phyloP scores from a whole-genome alignment of 2,888 invertebrate species.

The Tenthredo amoena region DNA sequence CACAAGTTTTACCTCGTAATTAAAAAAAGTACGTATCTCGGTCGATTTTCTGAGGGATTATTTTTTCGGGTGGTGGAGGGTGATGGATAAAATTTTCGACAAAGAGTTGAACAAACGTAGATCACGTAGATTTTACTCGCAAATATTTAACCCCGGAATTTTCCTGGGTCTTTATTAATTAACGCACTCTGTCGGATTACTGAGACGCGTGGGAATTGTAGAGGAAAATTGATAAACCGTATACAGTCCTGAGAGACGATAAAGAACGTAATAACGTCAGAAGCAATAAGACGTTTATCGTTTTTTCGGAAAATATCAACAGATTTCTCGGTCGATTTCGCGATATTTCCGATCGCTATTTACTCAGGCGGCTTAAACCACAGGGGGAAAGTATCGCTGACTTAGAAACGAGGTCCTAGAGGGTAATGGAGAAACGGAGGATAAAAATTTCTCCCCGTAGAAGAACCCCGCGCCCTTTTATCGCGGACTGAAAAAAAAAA shows the following conservation, averaged over 20 bases:
- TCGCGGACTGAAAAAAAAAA: not conserved
- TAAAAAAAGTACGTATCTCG: not conserved
- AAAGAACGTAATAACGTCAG: conserved; percentile 3
- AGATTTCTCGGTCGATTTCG: conserved; percentile 4
- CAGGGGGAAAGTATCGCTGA: not conserved
- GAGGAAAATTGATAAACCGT: not conserved
- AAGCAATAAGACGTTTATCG: conserved; percentile 13
- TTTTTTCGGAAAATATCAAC: not conserved
- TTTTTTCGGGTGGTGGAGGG: too few species aligned
- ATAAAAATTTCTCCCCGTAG: not conserved
- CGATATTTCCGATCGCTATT: conserved; percentile 18
- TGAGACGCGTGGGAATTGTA: not conserved
- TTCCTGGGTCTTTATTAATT: not conserved
- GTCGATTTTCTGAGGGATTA: not conserved
- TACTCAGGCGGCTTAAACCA: conserved; percentile 6
- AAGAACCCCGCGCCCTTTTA: not conserved
- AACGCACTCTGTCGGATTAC: not conserved
- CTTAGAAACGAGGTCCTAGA: not conserved
- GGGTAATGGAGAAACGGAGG: not conserved
- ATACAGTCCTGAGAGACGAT: not conserved
- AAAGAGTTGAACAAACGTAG: not conserved
- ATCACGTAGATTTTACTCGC: not conserved
- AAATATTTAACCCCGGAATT: not conserved
- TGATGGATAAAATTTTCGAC: not conserved
- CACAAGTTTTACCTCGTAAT: not conserved